Conservation (phyloP, 1,140 invertebrate genomes). For the Antheraea pernyi region DNA sequence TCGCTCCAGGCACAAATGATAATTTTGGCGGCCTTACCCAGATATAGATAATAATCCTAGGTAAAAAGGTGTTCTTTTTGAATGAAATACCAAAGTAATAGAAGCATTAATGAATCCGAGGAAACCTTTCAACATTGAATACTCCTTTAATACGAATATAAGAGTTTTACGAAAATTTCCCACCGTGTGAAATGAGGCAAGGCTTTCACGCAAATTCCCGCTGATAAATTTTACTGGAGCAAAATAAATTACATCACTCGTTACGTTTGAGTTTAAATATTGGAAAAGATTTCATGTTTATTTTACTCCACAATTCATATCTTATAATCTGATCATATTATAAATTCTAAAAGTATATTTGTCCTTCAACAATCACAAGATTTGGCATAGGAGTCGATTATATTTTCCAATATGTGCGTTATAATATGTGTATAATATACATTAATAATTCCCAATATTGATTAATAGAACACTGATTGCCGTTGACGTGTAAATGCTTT, state of each 20-base stretch:
- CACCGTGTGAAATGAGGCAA: slow-evolving; percentile 18
- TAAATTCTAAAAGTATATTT: neutral
- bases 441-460: too few species aligned
- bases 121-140: slow-evolving; percentile 18
- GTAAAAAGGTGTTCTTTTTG: too few species aligned
- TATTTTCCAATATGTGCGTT: too few species aligned
- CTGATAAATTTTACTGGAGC: slow-evolving; percentile 20
- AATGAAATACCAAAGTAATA: neutral
- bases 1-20: too few species aligned
- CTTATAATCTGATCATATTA: neutral
- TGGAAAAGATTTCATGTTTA: slow-evolving; percentile 7
- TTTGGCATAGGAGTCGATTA: too few species aligned
- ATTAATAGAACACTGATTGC: too few species aligned
- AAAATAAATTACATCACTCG: slow-evolving; percentile 27
- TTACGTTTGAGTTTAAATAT: slow-evolving; percentile 19
- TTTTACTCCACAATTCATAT: neutral
- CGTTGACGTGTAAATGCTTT: too few species aligned
- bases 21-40: too few species aligned
- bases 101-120: slow-evolving; percentile 15
- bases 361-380: neutral
- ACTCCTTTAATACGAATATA: slow-evolving; percentile 14
- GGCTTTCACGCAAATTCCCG: slow-evolving; percentile 14
- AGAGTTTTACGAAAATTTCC: neutral
- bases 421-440: too few species aligned
- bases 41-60: too few species aligned